phyloP scores from a whole-genome alignment of 2,113 vertebrate genomes.

The Rhinopomastus cyanomelas region DNA sequence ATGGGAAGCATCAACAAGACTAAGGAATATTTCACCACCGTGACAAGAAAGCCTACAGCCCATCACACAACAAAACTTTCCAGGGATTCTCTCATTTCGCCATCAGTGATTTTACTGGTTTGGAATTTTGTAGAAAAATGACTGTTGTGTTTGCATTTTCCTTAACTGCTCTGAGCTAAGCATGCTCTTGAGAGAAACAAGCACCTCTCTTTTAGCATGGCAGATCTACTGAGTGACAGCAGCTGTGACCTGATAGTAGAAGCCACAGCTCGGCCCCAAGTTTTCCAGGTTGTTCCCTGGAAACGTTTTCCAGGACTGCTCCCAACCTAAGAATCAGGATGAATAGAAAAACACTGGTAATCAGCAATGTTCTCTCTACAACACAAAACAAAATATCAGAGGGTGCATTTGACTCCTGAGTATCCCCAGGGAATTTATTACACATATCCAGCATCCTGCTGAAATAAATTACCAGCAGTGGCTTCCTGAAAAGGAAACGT shows the following conservation, averaged over 20 bases:
- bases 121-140: not conserved
- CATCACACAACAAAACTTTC: not conserved
- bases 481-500: not conserved
- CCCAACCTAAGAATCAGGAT: not conserved
- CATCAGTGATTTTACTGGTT: not conserved
- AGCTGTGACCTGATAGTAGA: not conserved
- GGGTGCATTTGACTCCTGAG: not conserved
- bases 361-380: not conserved
- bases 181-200: not conserved
- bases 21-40: not conserved
- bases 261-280: not conserved
- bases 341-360: not conserved
- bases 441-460: not conserved
- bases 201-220: not conserved
- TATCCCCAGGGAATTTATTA: not conserved
- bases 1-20: not conserved
- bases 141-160: not conserved
- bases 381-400: not conserved
- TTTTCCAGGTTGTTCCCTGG: not conserved
- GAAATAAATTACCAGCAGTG: not conserved
- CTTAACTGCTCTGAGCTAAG: not conserved
- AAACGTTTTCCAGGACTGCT: not conserved
- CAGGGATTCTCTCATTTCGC: not conserved
- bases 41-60: not conserved
- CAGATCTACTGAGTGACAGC: not conserved